These are phyloP conservation scores for Anthopleura xanthogrammica DNA, from an alignment of 92 coral and sea anemone species.

Conservation along the genomic window DNA sequence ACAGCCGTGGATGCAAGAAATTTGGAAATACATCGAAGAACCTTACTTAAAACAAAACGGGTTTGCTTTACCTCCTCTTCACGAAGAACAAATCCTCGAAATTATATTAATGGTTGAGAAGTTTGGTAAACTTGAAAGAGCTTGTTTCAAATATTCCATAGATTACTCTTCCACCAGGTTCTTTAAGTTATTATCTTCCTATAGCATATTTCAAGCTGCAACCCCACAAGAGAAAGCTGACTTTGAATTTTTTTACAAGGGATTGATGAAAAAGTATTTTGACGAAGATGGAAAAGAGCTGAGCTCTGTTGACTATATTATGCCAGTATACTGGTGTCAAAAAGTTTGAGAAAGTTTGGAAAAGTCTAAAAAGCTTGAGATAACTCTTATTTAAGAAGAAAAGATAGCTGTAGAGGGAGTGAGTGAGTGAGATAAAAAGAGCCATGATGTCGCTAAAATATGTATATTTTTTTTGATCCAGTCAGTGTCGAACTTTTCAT, in stretches of 20 bases:
- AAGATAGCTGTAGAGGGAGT: no score
- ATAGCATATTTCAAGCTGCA: background rate
- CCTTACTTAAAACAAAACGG: background rate
- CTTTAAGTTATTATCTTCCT: background rate
- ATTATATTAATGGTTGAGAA: background rate
- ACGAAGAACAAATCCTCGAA: background rate
- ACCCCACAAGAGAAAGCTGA: background rate
- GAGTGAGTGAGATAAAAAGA: no score
- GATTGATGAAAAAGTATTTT: background rate
- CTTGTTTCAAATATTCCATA: background rate
- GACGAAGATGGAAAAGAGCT: background rate
- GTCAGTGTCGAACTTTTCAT: no score
- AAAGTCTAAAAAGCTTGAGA: background rate
- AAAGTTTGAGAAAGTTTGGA: background rate
- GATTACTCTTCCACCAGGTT: background rate
- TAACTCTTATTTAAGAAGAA: background rate
- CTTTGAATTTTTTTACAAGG: background rate
- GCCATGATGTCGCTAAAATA: no score
- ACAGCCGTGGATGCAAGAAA: slow-evolving; percentile 16
- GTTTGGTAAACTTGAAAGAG: background rate
- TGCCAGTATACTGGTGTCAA: background rate
- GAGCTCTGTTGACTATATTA: background rate
- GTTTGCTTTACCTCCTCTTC: background rate
- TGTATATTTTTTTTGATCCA: no score
- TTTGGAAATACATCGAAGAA: slow-evolving; percentile 18